A percentile compares a stretch with the other conserved stretches of the same genome.
phyloP scores from a whole-genome alignment of 1,140 invertebrate genomes.

The Lasaia peninsularis region DNA sequence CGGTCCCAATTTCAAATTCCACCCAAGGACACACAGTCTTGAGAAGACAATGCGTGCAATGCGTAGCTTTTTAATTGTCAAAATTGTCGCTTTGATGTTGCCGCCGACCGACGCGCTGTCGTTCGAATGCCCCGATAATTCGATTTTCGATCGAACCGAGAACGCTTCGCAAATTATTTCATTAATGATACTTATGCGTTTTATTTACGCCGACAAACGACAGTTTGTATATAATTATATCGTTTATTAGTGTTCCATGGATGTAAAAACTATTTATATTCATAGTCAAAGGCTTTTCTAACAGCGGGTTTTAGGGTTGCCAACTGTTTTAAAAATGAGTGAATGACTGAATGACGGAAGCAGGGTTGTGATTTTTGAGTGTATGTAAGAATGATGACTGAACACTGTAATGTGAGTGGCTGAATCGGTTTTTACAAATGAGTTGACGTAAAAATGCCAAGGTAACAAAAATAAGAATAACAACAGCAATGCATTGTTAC shows the following conservation, averaged over 20 bases:
- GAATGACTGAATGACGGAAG: too few species aligned
- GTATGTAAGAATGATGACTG: too few species aligned
- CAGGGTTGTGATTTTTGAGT: too few species aligned
- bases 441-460: too few species aligned
- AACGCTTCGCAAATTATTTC: constrained; percentile 29
- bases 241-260: constrained; percentile 1
- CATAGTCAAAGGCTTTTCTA: too few species aligned
- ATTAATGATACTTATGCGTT: constrained; percentile 26
- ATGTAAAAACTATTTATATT: not conserved
- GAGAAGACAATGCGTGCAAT: constrained; percentile 50
- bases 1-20: constrained; percentile 53
- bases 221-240: constrained; percentile 8
- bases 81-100: constrained; percentile 58
- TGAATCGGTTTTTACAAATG: too few species aligned
- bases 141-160: constrained; percentile 30
- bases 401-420: too few species aligned
- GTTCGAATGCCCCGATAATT: constrained; percentile 25
- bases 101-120: constrained; percentile 34
- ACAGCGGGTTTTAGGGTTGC: too few species aligned
- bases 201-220: constrained; percentile 4
- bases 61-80: constrained; percentile 65
- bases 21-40: constrained; percentile 55
- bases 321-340: too few species aligned
- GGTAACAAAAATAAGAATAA: too few species aligned
- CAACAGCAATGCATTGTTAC: too few species aligned